A percentile compares a stretch with the other conserved stretches of the same genome.
Evolutionary conservation across 2,888 invertebrate genomes (phyloP).

Genomic region (Pammene aurita): DNA sequence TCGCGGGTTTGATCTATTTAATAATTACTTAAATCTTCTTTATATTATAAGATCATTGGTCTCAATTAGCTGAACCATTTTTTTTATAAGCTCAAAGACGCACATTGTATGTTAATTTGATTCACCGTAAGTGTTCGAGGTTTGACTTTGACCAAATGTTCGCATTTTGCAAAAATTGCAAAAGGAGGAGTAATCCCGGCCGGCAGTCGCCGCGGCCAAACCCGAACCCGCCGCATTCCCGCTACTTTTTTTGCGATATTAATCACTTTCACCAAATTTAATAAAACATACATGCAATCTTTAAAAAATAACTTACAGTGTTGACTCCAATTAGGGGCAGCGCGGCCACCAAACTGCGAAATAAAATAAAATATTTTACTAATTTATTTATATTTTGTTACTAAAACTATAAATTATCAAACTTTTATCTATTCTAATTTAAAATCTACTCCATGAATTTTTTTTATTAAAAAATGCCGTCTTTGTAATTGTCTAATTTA

Average conservation of each 20-base stretch:
- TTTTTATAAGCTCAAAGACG: slow-evolving; percentile 2
- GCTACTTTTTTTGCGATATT: slow-evolving; percentile 56
- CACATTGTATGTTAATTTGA: slow-evolving; percentile 23
- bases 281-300: slow-evolving; percentile 29
- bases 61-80: not conserved
- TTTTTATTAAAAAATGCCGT: too few relatives aligned
- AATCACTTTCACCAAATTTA: slow-evolving; percentile 46
- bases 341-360: slow-evolving; percentile 73
- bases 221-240: slow-evolving; percentile 56
- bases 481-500: not conserved
- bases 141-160: slow-evolving; percentile 47
- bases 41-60: not conserved
- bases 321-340: slow-evolving; percentile 67
- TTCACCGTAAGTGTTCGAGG: slow-evolving; percentile 13
- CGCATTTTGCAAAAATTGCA: slow-evolving; percentile 72
- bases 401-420: not conserved
- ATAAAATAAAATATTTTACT: slow-evolving; percentile 44
- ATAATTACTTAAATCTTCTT: slow-evolving; percentile 28
- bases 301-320: slow-evolving; percentile 62
- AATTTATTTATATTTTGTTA: slow-evolving; percentile 13
- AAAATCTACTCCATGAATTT: not conserved
- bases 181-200: slow-evolving; percentile 72
- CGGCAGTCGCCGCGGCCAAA: slow-evolving; percentile 55
- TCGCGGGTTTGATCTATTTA: slow-evolving; percentile 55
- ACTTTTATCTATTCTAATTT: not conserved